Evolutionary conservation across 2,113 vertebrate genomes (phyloP).

Genomic region (Carassius auratus): DNA sequence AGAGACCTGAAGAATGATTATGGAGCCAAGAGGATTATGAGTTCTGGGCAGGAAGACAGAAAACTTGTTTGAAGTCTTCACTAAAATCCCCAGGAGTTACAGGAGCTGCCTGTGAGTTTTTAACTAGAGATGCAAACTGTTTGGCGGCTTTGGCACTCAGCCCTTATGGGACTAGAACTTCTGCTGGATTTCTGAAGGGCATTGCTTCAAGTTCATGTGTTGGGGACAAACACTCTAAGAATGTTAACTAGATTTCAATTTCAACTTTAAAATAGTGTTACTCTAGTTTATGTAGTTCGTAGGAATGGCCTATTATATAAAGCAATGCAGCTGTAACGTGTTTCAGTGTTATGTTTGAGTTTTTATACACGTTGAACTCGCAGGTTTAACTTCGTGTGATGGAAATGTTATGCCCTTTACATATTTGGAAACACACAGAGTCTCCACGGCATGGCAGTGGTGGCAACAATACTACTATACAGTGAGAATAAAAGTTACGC

Average conservation of each 20-base stretch:
- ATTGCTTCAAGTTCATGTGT: neutral
- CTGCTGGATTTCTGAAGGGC: neutral
- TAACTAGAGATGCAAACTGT: slow-evolving; percentile 8
- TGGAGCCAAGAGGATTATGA: slow-evolving; percentile 56
- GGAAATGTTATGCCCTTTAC: too few species aligned
- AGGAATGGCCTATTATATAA: neutral
- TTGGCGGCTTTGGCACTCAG: neutral
- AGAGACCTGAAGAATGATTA: slow-evolving; percentile 49
- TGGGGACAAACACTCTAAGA: neutral
- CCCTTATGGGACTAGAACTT: neutral
- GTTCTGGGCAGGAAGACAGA: slow-evolving; percentile 53
- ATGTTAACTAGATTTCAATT: neutral
- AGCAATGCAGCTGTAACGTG: neutral
- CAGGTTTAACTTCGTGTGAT: neutral
- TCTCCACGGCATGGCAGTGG: too few species aligned
- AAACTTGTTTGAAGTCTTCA: slow-evolving; percentile 43
- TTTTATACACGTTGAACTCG: neutral
- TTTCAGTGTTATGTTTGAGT: neutral
- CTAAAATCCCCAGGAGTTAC: slow-evolving; percentile 46
- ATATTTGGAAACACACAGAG: too few species aligned
- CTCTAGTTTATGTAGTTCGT: neutral
- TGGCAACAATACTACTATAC: too few species aligned
- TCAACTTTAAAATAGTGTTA: neutral
- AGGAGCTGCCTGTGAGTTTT: slow-evolving; percentile 27
- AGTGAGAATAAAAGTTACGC: too few species aligned